Percentiles rank a stretch among this genome's conserved stretches.
Conservation (phyloP, 2,797 vertebrate genomes). For the Ptychobarbus kaznakovi region DNA sequence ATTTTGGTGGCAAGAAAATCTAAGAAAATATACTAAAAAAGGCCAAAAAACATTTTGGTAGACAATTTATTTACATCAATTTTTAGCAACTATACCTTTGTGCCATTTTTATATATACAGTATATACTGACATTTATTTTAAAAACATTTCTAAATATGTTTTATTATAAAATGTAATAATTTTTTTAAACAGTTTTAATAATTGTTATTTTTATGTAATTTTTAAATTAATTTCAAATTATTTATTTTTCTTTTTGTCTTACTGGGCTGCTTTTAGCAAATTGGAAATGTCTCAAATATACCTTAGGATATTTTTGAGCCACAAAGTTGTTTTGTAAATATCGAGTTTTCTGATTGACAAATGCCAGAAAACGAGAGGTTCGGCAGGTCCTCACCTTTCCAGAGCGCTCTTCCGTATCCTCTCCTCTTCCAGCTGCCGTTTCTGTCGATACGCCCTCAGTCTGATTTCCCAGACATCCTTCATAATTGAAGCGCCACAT, state of each 20-base stretch:
- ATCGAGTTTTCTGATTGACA: neutral
- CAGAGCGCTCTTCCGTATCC: constrained; percentile 62
- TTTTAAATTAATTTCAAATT: no score
- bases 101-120: no score
- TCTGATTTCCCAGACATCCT: constrained; percentile 74
- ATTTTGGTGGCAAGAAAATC: neutral
- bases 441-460: constrained; percentile 59
- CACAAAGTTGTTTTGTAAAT: neutral
- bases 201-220: no score
- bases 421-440: constrained; percentile 59
- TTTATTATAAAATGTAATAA: no score
- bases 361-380: neutral
- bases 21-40: no score
- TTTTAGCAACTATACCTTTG: no score
- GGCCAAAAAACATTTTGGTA: no score
- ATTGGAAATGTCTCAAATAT: neutral
- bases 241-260: neutral
- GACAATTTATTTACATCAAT: no score
- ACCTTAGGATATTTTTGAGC: neutral
- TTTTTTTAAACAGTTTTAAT: no score
- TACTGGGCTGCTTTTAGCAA: neutral
- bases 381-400: constrained; percentile 18
- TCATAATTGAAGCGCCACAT: constrained; percentile 72
- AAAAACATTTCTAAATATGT: no score
- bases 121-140: no score